A percentile compares a stretch with the other conserved stretches of the same genome.
Evolutionary conservation across 2,113 vertebrate species (phyloP).

Genomic region (Pangasianodon gigas): DNA sequence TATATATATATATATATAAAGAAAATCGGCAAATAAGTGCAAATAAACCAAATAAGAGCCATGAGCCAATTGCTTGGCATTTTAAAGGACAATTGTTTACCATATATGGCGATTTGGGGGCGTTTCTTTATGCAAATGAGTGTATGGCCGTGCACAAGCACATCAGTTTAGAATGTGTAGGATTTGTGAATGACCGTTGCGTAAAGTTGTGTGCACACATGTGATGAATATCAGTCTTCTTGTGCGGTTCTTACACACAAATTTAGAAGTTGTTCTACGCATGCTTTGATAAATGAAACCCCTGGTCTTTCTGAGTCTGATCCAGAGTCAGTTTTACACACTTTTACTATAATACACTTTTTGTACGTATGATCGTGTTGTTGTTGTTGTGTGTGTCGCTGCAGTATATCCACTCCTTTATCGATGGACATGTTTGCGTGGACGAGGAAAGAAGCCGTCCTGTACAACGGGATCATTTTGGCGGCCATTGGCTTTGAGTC

Average conservation of each 20-base stretch:
- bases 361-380: not conserved
- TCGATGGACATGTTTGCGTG: constrained; percentile 99
- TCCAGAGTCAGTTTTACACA: not conserved
- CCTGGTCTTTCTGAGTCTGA: too few species aligned
- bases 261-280: too few species aligned
- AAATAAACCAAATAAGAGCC: not conserved
- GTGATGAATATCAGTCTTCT: too few species aligned
- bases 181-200: too few species aligned
- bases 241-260: not conserved
- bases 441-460: constrained; percentile 88
- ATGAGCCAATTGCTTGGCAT: too few species aligned
- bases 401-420: constrained; percentile 88
- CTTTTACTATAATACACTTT: not conserved
- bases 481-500: constrained; percentile 86
- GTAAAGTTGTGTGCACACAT: too few species aligned
- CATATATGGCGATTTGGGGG: not conserved
- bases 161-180: too few species aligned
- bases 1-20: too few species aligned
- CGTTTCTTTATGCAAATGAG: not conserved
- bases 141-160: too few species aligned
- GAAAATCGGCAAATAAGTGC: not conserved
- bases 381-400: not conserved
- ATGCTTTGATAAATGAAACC: too few species aligned
- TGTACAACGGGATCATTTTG: constrained; percentile 90
- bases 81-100: not conserved